Evolutionary conservation across 2,888 invertebrate genomes (phyloP).

Genomic region (Perizoma affinitatum): DNA sequence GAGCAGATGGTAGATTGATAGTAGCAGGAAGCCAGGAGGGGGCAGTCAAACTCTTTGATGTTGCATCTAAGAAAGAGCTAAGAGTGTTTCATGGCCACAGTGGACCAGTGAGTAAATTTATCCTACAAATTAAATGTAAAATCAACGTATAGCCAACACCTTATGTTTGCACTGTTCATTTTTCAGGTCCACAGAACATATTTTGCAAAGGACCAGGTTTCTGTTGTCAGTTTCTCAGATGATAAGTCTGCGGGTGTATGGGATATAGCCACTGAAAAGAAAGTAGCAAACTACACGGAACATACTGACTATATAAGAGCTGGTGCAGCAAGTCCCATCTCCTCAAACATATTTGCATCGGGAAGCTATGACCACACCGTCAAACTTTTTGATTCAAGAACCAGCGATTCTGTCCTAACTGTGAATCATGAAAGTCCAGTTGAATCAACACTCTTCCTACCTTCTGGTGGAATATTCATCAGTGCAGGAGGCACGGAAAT

Average conservation of each 20-base stretch:
- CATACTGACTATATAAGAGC: slow-evolving; percentile 94
- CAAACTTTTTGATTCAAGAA: slow-evolving; percentile 94
- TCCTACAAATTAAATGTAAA: too few species aligned
- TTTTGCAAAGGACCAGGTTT: slow-evolving; percentile 91
- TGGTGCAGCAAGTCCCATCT: slow-evolving; percentile 90
- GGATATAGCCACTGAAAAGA: slow-evolving; percentile 94
- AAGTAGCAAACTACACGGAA: slow-evolving; percentile 86
- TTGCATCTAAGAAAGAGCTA: slow-evolving; percentile 91
- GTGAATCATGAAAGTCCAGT: slow-evolving; percentile 96
- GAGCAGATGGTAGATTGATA: slow-evolving; percentile 91
- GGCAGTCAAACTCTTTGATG: slow-evolving; percentile 94
- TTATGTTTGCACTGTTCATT: background rate
- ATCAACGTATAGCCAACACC: too few species aligned
- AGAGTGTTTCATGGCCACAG: slow-evolving; percentile 94
- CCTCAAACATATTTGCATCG: slow-evolving; percentile 90
- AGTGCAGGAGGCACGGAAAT: slow-evolving; percentile 96
- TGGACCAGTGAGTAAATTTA: slow-evolving; percentile 82
- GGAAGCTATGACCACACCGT: slow-evolving; percentile 96
- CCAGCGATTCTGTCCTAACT: slow-evolving; percentile 86
- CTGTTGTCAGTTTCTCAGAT: slow-evolving; percentile 94
- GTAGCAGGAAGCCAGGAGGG: slow-evolving; percentile 96
- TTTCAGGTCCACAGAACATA: slow-evolving; percentile 90
- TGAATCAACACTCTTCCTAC: slow-evolving; percentile 94
- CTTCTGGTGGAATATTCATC: slow-evolving; percentile 94
- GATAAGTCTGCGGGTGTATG: slow-evolving; percentile 94